Evolutionary conservation across 2,888 invertebrate genomes (phyloP).

Genomic region (Philonicus albiceps): DNA sequence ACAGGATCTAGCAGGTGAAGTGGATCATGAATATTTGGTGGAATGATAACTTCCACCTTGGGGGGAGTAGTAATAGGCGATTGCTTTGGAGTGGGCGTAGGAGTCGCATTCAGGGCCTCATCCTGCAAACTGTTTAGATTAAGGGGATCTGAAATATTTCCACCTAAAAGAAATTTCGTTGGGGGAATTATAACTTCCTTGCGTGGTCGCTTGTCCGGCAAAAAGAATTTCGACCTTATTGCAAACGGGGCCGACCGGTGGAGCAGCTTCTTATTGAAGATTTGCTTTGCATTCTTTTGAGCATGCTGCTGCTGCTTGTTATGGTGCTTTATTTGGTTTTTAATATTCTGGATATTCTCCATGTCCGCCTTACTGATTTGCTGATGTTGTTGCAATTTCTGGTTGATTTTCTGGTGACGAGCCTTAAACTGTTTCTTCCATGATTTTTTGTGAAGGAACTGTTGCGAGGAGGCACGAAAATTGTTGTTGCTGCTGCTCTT

Average conservation of each 20-base stretch:
- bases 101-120: constrained; percentile 84
- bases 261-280: constrained; percentile 35
- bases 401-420: constrained; percentile 51
- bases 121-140: constrained; percentile 91
- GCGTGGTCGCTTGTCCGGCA: constrained; percentile 76
- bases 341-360: constrained; percentile 61
- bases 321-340: constrained; percentile 57
- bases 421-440: constrained; percentile 60
- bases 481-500: constrained; percentile 51
- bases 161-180: constrained; percentile 91
- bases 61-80: constrained; percentile 65
- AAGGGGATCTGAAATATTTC: constrained; percentile 93
- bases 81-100: constrained; percentile 87
- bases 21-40: constrained; percentile 91
- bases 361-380: constrained; percentile 57
- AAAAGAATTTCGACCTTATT: constrained; percentile 72
- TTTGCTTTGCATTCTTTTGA: constrained; percentile 41
- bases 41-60: constrained; percentile 90
- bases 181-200: constrained; percentile 84
- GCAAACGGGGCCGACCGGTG: constrained; percentile 36
- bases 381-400: constrained; percentile 43
- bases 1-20: constrained; percentile 83
- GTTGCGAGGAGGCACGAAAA: constrained; percentile 60
- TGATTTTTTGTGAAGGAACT: constrained; percentile 55
- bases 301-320: constrained; percentile 4